Conservation (phyloP, 2,113 vertebrate genomes). For the Empidonax alnorum region DNA sequence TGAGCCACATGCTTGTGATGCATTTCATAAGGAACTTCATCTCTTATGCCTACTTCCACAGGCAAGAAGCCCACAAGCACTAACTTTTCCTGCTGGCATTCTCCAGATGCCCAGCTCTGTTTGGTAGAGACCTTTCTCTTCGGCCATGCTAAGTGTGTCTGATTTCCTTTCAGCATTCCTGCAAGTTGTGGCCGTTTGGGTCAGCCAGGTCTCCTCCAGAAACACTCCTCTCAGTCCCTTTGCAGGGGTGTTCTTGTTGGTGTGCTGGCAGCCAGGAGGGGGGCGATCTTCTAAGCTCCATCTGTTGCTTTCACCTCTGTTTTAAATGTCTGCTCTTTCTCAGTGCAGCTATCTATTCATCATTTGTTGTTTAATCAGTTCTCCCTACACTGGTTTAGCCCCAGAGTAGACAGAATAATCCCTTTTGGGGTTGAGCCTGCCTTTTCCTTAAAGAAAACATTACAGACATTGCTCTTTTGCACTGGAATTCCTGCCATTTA, state of each 20-base stretch:
- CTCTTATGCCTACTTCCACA: not conserved
- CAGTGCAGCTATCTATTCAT: not conserved
- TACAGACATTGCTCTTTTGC: not conserved
- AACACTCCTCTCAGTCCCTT: fast-evolving
- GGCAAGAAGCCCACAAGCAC: not conserved
- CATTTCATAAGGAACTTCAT: slow-evolving; percentile 22
- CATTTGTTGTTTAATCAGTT: not conserved
- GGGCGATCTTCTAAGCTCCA: not conserved
- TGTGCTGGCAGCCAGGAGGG: not conserved
- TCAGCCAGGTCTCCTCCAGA: not conserved
- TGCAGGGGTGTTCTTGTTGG: not conserved
- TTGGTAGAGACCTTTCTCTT: not conserved
- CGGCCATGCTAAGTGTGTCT: not conserved
- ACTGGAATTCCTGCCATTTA: not conserved
- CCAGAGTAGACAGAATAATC: not conserved
- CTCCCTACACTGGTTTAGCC: not conserved
- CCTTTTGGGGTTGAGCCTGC: not conserved
- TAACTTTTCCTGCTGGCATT: not conserved
- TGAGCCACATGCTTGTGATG: not conserved
- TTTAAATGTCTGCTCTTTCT: not conserved
- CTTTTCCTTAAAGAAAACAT: not conserved
- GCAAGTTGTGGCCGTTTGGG: fast-evolving
- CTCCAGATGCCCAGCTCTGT: not conserved
- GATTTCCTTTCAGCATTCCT: not conserved
- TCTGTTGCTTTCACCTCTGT: not conserved